Evolutionary conservation across 2,113 vertebrate genomes (phyloP).

Genomic region (Pardalotus punctatus): DNA sequence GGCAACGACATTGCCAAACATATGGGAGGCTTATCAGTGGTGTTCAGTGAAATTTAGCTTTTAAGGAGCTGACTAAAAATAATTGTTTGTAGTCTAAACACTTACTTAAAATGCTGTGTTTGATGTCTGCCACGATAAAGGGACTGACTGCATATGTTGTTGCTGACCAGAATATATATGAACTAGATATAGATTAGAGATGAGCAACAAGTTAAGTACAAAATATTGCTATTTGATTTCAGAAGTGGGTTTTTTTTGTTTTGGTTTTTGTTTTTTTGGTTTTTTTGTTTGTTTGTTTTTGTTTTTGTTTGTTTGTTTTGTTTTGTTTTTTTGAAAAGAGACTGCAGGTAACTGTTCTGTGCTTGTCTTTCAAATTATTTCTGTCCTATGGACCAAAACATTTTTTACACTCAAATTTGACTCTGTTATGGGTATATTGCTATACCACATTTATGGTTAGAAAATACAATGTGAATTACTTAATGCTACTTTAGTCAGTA

Average conservation of each 20-base stretch:
- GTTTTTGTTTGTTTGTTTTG: background rate
- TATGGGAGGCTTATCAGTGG: background rate
- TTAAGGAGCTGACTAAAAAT: background rate
- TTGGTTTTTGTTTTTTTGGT: background rate
- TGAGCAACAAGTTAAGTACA: background rate
- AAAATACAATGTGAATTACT: background rate
- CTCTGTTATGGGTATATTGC: background rate
- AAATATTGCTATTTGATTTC: background rate
- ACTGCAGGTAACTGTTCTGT: background rate
- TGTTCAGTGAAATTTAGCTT: background rate
- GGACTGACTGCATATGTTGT: background rate
- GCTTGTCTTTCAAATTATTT: background rate
- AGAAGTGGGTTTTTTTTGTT: background rate
- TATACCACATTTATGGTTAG: background rate
- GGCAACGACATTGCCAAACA: background rate
- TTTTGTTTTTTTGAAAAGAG: background rate
- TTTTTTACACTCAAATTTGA: background rate
- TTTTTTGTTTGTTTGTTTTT: background rate
- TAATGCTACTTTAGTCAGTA: background rate
- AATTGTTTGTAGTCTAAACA: background rate
- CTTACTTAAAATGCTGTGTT: background rate
- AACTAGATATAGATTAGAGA: background rate
- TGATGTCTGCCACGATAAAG: background rate
- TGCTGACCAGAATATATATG: background rate
- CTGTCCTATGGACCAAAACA: background rate